These are phyloP conservation scores for Apamea monoglypha DNA, from an alignment of 2,888 invertebrate species.

Conservation along the genomic window DNA sequence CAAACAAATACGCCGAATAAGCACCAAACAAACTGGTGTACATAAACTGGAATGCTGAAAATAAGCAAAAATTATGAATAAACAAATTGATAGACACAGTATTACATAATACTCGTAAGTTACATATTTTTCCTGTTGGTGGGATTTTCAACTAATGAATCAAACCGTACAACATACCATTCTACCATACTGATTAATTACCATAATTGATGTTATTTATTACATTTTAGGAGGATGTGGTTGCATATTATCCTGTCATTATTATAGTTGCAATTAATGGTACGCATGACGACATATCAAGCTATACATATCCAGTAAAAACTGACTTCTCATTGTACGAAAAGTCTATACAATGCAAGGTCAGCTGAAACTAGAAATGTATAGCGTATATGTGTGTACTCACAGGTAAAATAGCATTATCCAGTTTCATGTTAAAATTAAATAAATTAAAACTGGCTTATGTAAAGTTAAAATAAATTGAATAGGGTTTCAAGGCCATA, in stretches of 20 bases:
- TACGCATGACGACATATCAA: too few relatives aligned
- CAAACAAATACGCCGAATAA: constrained; percentile 97
- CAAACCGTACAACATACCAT: background rate
- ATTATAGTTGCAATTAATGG: background rate
- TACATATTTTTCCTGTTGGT: constrained; percentile 1
- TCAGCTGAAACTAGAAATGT: too few relatives aligned
- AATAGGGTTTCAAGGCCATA: background rate
- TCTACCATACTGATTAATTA: background rate
- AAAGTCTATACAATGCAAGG: too few relatives aligned
- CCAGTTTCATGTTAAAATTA: background rate
- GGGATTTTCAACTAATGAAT: background rate
- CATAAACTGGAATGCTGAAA: constrained; percentile 95
- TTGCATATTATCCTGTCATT: background rate
- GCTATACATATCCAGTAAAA: too few relatives aligned
- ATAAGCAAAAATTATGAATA: constrained; percentile 25
- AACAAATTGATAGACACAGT: background rate
- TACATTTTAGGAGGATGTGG: background rate
- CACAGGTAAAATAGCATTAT: background rate
- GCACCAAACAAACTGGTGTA: constrained; percentile 98
- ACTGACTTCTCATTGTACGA: too few relatives aligned
- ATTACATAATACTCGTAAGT: background rate
- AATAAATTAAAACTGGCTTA: background rate
- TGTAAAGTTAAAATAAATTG: background rate
- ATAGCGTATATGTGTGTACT: too few relatives aligned
- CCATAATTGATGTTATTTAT: background rate